Base-by-base conservation (phyloP, 2,797 vertebrate species). In the Lutjanus campechanus region DNA sequence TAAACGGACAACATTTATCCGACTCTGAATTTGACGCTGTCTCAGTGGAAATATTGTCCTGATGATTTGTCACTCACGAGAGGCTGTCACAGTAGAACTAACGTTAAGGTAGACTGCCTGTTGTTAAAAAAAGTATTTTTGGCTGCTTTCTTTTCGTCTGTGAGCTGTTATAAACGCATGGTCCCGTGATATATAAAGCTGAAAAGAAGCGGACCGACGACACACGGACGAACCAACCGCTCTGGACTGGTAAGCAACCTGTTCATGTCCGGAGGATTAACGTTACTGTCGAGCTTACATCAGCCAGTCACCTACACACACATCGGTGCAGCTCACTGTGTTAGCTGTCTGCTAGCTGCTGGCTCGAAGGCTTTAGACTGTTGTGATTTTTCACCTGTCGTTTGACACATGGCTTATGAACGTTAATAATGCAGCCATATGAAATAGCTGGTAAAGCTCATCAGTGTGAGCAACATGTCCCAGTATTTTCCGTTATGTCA, bases 231-330 rank as follows among this genome's bases (percentile, higher is more conserved):
- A 56, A 80, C 64, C 40, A 66, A 82, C 64, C 75, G 65, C 65
- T 90, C 87, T 76, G 29, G 29, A 36, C 29, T 36, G 94, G 95
- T 95, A 92, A 94, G 94, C 86, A 92, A 84, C 84, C 85, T 86
- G 86, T 86, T 89, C 82, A 76, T 86, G 88, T 81, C 60, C 66
- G 61, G 41, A 50, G 81, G 83, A 89, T 88, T 88, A 91, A 76
- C 74, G 67, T 8, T 71, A 43, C 77, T 46, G 44, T 15, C 63
- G 43, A 60, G 74, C 81, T 64, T 36, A 36, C 29, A 36, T 36
- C 29, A 17, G 25, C 36, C 1, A 13, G 36, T 22, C 43, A 72
- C 22, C 51, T 5, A 17, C 51, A 11, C 3, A 22, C 15, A 50
- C 43, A 54, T 5, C 50, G 16, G 3, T n/a, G 46, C 12, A 46